Conservation (phyloP, 2,888 invertebrate species). For the Sarcophaga carnaria region DNA sequence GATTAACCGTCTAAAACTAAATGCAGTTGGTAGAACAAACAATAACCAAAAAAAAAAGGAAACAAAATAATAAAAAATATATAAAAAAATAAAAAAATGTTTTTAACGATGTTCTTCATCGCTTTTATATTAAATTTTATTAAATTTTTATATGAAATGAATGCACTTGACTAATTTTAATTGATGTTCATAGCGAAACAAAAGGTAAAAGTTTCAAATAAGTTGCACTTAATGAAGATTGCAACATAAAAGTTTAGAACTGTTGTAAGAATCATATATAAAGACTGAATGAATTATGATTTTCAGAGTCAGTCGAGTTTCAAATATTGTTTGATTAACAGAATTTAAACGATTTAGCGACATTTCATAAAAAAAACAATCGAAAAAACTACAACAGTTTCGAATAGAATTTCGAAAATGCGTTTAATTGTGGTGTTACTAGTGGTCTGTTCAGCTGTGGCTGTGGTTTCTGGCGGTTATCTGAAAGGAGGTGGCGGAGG, state of each 20-base stretch:
- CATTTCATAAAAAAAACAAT: not conserved
- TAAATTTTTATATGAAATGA: not conserved
- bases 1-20: conserved; percentile 11
- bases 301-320: conserved; percentile 51
- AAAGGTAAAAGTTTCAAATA: conserved; percentile 52
- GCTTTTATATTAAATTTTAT: conserved; percentile 10
- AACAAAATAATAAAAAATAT: not conserved
- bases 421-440: conserved; percentile 39
- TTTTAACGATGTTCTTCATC: conserved; percentile 50
- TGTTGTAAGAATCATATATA: conserved; percentile 51
- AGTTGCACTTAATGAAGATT: conserved; percentile 20
- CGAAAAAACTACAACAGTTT: not conserved
- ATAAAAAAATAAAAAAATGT: conserved; percentile 6
- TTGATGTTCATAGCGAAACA: conserved; percentile 37
- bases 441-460: conserved; percentile 30
- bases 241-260: conserved; percentile 12
- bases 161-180: conserved; percentile 52
- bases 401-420: conserved; percentile 36
- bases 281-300: conserved; percentile 47
- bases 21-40: conserved; percentile 17
- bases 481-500: conserved; percentile 45
- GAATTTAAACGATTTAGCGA: not conserved
- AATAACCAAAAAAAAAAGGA: no score
- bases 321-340: conserved; percentile 32
- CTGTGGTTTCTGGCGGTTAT: conserved; percentile 50